Evolutionary conservation across 1,140 invertebrate species (phyloP), one percentile per base, ranked within the genome.

Genomic region (Daktulosphaira vitifoliae): DNA sequence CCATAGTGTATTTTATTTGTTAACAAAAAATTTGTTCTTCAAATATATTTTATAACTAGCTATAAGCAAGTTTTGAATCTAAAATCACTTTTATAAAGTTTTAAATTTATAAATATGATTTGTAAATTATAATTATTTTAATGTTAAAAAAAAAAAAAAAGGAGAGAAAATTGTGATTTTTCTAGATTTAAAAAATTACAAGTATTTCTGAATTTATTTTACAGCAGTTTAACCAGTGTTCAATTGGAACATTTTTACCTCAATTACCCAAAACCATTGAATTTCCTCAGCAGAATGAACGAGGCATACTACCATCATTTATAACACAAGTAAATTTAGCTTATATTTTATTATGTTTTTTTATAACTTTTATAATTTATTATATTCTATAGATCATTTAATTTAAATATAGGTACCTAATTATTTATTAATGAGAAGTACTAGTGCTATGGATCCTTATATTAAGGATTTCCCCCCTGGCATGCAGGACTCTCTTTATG

Each of bases 401-500:
- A 67, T 6, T n/a, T n/a, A n/a, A n/a, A n/a, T n/a, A n/a, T 39
- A 78, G 76, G 76, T 79, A 3, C 76, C 76, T 3, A 77, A 73
- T 65, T 78, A 78, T 62, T 65, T 78, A 37, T 76, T 76, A 1
- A 68, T 73, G 68, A 48, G 72, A 33, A 68, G 66, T 29, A 68
- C 76, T 37, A 71, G 74, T 4, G 71, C 75, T 1, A 72, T 76
- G 15, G 78, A 80, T 71, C 77, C 79, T 3, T 76, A 77, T 68
- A 76, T 82, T 0, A 78, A 76, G 65, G 76, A 75, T 53, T 77
- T 81, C 66, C 75, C 77, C 0, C 71, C 74, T 18, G 81, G 80
- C 8, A 77, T 76, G 70, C 79, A 82, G 71, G 81, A 77, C 70
- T 76, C 69, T 69, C 70, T 23, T 71, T 79, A 77, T 68, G 81